phyloP scores from a whole-genome alignment of 1,140 invertebrate genomes.

The Pinna nobilis region DNA sequence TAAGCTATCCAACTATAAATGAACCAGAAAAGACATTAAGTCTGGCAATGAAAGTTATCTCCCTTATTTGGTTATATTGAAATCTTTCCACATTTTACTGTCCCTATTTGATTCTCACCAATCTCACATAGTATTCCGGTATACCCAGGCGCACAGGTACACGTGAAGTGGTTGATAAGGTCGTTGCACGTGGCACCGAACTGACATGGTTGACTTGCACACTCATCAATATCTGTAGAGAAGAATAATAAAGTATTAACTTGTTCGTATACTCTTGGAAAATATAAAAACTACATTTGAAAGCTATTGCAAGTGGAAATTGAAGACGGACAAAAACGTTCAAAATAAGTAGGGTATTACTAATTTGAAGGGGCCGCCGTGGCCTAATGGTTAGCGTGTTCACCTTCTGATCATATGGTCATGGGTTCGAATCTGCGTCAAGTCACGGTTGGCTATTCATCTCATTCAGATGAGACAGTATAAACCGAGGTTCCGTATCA shows the following conservation, averaged over 20 bases:
- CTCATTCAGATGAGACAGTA: no score
- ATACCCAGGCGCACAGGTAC: constrained; percentile 10
- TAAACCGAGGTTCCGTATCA: no score
- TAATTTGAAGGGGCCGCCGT: no score
- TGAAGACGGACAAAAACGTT: neutral
- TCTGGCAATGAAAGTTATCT: no score
- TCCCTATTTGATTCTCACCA: no score
- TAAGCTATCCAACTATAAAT: neutral
- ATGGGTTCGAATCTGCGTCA: no score
- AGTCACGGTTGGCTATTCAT: no score
- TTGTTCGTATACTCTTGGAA: neutral
- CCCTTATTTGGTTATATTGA: no score
- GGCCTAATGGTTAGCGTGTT: no score
- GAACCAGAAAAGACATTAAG: neutral
- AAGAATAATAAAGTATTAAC: neutral
- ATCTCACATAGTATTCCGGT: neutral
- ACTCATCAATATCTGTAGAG: constrained; percentile 24
- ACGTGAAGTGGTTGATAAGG: constrained; percentile 6
- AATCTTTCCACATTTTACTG: no score
- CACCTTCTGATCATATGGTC: no score
- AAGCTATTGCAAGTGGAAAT: neutral
- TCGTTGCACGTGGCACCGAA: constrained; percentile 15
- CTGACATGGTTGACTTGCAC: constrained; percentile 8
- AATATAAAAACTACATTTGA: neutral
- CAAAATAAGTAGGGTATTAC: no score